Conservation (phyloP, 2,797 vertebrate species). For the Semaprochilodus insignis region DNA sequence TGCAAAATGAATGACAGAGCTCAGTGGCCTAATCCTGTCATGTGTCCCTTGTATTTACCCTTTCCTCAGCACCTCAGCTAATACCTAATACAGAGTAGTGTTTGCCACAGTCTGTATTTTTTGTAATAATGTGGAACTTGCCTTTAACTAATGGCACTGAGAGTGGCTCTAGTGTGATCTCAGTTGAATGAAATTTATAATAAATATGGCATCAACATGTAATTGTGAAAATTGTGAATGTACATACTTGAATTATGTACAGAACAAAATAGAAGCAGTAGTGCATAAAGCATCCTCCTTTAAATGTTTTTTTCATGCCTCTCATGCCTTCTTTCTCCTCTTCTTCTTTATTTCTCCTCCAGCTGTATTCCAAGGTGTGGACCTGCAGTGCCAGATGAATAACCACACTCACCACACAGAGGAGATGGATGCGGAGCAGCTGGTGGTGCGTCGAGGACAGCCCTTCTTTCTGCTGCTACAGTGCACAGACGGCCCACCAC, state of each 20-base stretch:
- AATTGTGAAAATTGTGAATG: not conserved
- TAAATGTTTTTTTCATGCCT: constrained; percentile 2
- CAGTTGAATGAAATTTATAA: not conserved
- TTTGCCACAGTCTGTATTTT: constrained; percentile 26
- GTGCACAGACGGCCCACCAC: constrained; percentile 44
- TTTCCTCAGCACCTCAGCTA: not conserved
- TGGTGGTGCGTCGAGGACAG: constrained; percentile 81
- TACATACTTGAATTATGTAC: not conserved
- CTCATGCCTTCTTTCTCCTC: not conserved
- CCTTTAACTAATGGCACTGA: constrained; percentile 1
- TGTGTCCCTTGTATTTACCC: not conserved
- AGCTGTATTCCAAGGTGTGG: constrained; percentile 68
- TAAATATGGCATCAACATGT: not conserved
- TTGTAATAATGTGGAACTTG: constrained; percentile 16
- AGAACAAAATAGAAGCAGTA: not conserved
- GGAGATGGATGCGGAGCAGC: constrained; percentile 73
- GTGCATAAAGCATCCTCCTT: not conserved
- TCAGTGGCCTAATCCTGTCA: not conserved
- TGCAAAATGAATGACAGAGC: constrained; percentile 15
- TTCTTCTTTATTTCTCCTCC: not conserved
- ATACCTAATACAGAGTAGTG: not conserved
- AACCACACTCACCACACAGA: constrained; percentile 77
- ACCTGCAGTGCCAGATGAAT: constrained; percentile 75
- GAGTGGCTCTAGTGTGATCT: not conserved
- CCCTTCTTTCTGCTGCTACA: constrained; percentile 74